Base-by-base conservation (phyloP, 2,113 vertebrate species). In the Stomatorhinus ivindoensis region DNA sequence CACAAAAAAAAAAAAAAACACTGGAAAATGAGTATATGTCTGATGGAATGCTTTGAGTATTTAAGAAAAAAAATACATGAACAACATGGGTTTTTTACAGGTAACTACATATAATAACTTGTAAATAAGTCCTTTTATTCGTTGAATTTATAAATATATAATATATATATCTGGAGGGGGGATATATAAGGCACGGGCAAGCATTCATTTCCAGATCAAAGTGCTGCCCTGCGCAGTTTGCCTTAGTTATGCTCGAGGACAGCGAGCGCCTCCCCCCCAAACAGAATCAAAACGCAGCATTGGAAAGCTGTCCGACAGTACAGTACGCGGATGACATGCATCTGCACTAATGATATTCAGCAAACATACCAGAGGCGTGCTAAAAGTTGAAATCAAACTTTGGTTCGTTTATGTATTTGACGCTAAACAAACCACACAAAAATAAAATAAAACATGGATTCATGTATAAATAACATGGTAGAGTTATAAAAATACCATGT, bases 21-120 rank as follows among this genome's bases (percentile, higher is more conserved):
- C 53, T 21, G 53, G 50, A 51, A 1, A 51, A 27, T 3, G 51
- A 51, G 48, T 3, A 35, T 15, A 86, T 1, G 31, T 27, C 11
- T 53, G 85, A 84, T 84, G 88, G 73, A 89, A 89, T 89, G 88
- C 50, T 84, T 84, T 8, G 55, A 84, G 53, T 58, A 42, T 46
- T 53, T 31, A n/a, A 73, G 31, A 39, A 82, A 48, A 39, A 44
- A 44, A n/a, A 27, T 19, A 84, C 10, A 46, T 53, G 24, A 58
- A 46, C 4, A 84, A 89, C n/a, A 88, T 39, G 73, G 31, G 13
- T 39, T 76, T 39, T 76, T 39, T 46, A 73, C 65, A 9, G 35
- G 27, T 4, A 42, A 42, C 13, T 80, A 80, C 35, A 42, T 80
- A 80, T 17, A 42, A 80, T 80, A 19, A 42, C 35, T 42, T 73